Evolutionary conservation across 2,888 invertebrate genomes (phyloP).

Genomic region (Netelia fuscicornis): DNA sequence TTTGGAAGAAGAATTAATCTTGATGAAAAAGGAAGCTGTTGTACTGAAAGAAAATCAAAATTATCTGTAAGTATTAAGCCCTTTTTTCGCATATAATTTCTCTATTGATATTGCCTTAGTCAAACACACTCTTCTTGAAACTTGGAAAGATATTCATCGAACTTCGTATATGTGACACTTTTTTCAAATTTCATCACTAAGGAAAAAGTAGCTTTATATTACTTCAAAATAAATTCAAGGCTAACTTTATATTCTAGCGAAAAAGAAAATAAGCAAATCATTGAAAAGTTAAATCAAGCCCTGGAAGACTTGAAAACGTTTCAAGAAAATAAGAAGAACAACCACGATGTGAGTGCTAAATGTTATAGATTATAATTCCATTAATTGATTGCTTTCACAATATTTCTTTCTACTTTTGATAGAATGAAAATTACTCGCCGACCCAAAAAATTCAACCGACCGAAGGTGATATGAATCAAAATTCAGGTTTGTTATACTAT

Average conservation of each 20-base stretch:
- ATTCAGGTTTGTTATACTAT: constrained; percentile 70
- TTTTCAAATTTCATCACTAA: neutral
- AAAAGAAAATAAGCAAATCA: constrained; percentile 78
- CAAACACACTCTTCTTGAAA: neutral
- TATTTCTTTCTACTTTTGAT: constrained; percentile 6
- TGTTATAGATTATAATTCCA: neutral
- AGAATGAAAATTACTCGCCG: constrained; percentile 64
- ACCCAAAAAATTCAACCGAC: constrained; percentile 70
- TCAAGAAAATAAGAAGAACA: constrained; percentile 80
- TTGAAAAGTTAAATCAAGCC: constrained; percentile 75
- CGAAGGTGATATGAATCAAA: constrained; percentile 73
- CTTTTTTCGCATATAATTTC: neutral
- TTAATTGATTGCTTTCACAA: constrained; percentile 1
- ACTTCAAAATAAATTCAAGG: neutral
- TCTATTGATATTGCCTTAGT: neutral
- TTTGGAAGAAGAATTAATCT: constrained; percentile 77
- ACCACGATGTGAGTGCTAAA: constrained; percentile 73
- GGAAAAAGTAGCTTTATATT: neutral
- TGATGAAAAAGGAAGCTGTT: constrained; percentile 71
- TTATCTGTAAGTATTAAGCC: constrained; percentile 74
- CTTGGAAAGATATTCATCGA: neutral
- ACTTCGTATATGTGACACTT: neutral
- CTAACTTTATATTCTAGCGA: constrained; percentile 74
- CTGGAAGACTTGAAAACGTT: constrained; percentile 76
- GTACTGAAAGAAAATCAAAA: constrained; percentile 76